Evolutionary conservation across 2,888 invertebrate genomes (phyloP), one percentile per base, ranked within the genome.

Genomic region (Auanema freiburgensis): DNA sequence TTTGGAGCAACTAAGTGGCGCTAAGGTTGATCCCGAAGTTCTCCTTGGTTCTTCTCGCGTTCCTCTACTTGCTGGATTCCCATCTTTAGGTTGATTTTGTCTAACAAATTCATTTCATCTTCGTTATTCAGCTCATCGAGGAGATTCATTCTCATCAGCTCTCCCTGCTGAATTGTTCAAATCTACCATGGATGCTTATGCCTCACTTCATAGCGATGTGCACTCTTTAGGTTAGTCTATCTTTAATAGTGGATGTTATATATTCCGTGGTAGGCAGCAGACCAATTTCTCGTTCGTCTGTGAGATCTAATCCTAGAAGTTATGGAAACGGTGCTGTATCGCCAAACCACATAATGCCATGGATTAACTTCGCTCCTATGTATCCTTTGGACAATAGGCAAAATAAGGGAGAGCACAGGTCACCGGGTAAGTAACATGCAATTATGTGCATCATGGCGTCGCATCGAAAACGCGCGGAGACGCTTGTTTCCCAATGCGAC

Each of bases 331-430:
- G 10, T 5, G n/a, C 52, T n/a, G 24, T 25, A 6, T 52, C 52
- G 3, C 41, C 42, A 12, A 43, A 24, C 5, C 33, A 50, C 11
- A 50, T 57, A 16, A 49, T 56, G 5, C 62, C 62, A 14, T 62
- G 62, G 62, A 62, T 62, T 23, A 23, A 49, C 14, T 50, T 62
- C 5, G 14, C 56, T 16, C 62, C 62, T 4, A 62, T 62, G 62
- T 62, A 50, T 43, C 62, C 62, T 0, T 14, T 62, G 4, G 33
- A 33, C 33, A 33, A 33, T 33, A 33, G 33, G 8, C 33, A 33
- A 8, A 3, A 33, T 8, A 33, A 33, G 8, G 33, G 33, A 33
- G 33, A 33, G 8, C 33, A 33, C 33, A 33, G 33, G 33, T 33
- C 33, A 33, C 33, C 33, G 33, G 33, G 33, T 33, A 33, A 33